A percentile compares a stretch with the other conserved stretches of the same genome.
phyloP scores from a whole-genome alignment of 1,140 invertebrate species.

The Brachionus manjavacas region DNA sequence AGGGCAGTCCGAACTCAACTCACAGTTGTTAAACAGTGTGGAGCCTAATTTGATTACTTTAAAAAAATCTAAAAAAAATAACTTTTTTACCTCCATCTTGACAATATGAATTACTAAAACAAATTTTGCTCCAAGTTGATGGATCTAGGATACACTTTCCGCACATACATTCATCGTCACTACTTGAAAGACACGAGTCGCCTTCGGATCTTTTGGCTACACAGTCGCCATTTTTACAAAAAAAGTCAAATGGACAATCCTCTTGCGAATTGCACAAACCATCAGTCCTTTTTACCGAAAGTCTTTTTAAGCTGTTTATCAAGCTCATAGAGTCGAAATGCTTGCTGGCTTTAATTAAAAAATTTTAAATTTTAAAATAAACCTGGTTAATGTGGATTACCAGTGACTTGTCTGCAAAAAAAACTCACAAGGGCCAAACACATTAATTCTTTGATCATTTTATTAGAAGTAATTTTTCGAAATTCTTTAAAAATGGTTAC shows the following conservation, averaged over 20 bases:
- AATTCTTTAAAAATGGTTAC: background rate
- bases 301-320: background rate
- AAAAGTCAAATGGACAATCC: background rate
- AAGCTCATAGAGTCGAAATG: background rate
- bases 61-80: background rate
- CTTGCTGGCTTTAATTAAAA: background rate
- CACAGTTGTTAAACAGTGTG: background rate
- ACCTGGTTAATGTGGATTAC: background rate
- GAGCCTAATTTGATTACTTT: background rate
- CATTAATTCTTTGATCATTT: background rate
- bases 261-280: background rate
- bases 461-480: background rate
- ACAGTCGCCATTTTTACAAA: constrained; percentile 33
- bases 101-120: constrained; percentile 5
- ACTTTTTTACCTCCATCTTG: background rate
- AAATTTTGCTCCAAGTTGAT: background rate
- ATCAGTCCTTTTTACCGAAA: background rate
- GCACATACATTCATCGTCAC: constrained; percentile 11
- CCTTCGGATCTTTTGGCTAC: constrained; percentile 13
- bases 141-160: constrained; percentile 20
- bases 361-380: background rate
- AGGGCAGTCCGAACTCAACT: background rate
- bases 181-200: constrained; percentile 5
- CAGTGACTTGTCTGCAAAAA: background rate
- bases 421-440: background rate